These are phyloP conservation scores for Avahi laniger DNA, from an alignment of 2,797 vertebrate genomes.

Conservation along the genomic window DNA sequence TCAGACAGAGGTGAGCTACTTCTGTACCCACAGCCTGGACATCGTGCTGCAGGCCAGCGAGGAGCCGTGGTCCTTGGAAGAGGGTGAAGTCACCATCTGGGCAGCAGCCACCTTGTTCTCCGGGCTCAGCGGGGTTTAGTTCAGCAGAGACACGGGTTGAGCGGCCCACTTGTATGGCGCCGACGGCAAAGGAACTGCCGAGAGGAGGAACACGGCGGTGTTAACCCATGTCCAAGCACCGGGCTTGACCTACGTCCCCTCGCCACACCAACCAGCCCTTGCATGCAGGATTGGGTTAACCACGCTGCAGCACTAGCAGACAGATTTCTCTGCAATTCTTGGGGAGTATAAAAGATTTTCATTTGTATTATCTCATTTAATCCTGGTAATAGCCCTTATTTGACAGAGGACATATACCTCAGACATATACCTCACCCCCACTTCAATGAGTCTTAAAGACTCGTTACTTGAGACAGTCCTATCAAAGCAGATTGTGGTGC, in stretches of 20 bases:
- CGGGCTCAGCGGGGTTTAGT: background rate
- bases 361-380: background rate
- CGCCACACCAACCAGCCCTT: background rate
- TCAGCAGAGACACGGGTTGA: conserved; percentile 55
- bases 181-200: background rate
- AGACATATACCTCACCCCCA: background rate
- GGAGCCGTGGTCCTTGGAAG: background rate
- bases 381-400: background rate
- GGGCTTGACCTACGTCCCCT: too few species aligned
- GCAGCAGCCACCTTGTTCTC: background rate
- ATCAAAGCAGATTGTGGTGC: background rate
- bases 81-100: background rate
- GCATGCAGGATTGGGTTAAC: too few species aligned
- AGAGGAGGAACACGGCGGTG: background rate
- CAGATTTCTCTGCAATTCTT: background rate
- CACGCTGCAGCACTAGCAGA: background rate
- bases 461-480: background rate
- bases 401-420: background rate
- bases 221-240: background rate
- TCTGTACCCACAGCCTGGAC: background rate
- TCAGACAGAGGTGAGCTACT: background rate
- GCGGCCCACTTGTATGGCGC: background rate
- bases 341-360: background rate
- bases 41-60: background rate
- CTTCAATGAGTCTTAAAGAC: background rate